Conservation (phyloP, 2,888 invertebrate genomes). For the Punctoribates punctum region DNA sequence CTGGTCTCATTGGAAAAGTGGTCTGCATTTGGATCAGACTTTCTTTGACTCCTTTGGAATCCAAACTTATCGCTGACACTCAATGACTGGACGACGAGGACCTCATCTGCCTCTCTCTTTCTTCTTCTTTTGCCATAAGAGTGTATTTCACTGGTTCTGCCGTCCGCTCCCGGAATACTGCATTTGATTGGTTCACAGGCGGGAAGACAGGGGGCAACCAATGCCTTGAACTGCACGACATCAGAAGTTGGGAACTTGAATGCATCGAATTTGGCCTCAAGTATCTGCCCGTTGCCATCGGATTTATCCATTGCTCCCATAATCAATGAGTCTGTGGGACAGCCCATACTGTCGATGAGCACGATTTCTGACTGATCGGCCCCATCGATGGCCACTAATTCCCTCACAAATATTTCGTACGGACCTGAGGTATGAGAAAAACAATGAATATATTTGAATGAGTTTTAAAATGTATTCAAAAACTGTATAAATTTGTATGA, state of each 20-base stretch:
- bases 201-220: slow-evolving; percentile 91
- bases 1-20: background rate
- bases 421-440: slow-evolving; percentile 56
- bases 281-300: slow-evolving; percentile 60
- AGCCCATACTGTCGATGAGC: slow-evolving; percentile 85
- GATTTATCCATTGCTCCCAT: slow-evolving; percentile 88
- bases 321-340: slow-evolving; percentile 88
- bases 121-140: slow-evolving; percentile 79
- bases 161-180: slow-evolving; percentile 60
- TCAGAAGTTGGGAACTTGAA: slow-evolving; percentile 95
- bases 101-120: slow-evolving; percentile 19
- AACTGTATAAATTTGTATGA: too few relatives aligned
- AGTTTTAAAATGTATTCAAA: too few relatives aligned
- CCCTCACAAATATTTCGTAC: slow-evolving; percentile 90
- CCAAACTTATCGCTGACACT: slow-evolving; percentile 40
- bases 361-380: slow-evolving; percentile 87
- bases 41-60: slow-evolving; percentile 3
- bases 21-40: background rate
- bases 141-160: slow-evolving; percentile 57
- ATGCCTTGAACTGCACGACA: slow-evolving; percentile 89
- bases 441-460: too few relatives aligned
- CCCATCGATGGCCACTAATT: slow-evolving; percentile 90
- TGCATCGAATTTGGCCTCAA: slow-evolving; percentile 86
- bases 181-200: slow-evolving; percentile 86
- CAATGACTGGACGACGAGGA: slow-evolving; percentile 37